Conservation (phyloP, 2,113 vertebrate genomes). For the Dascyllus trimaculatus region DNA sequence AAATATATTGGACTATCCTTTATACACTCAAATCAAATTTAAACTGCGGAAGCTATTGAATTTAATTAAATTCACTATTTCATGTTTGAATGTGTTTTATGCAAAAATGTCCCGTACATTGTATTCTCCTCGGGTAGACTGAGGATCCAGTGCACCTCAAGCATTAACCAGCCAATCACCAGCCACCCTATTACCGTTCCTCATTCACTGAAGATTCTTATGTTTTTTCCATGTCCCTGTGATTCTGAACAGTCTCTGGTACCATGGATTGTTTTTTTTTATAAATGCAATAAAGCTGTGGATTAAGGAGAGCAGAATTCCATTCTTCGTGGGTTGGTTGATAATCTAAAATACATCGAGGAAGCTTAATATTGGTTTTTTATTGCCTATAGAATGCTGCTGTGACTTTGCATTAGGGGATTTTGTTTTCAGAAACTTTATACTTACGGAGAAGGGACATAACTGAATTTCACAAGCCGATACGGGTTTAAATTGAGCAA, state of each 20-base stretch:
- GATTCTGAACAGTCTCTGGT: conserved; percentile 29
- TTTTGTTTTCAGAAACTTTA: conserved; percentile 26
- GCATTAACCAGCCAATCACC: conserved; percentile 5
- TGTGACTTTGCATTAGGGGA: conserved; percentile 21
- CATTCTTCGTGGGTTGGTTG: conserved; percentile 29
- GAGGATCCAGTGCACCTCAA: neutral
- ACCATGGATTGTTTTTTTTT: conserved; percentile 49
- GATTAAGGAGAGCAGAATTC: conserved; percentile 68
- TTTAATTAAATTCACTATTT: conserved; percentile 1
- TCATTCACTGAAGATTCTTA: conserved; percentile 1
- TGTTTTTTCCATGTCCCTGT: conserved; percentile 6
- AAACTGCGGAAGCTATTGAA: neutral
- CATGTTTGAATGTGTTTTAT: neutral
- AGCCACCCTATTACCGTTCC: neutral
- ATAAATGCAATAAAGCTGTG: conserved; percentile 51
- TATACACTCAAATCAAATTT: neutral
- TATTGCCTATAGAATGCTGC: conserved; percentile 34
- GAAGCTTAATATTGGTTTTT: conserved; percentile 59
- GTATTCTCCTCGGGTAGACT: neutral
- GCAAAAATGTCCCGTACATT: neutral
- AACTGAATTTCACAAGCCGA: conserved; percentile 1
- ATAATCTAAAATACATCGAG: conserved; percentile 59
- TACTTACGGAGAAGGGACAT: neutral
- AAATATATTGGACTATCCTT: neutral
- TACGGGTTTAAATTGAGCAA: conserved; percentile 6